A percentile compares a stretch with the other conserved stretches of the same genome.
phyloP scores from a whole-genome alignment of 2,888 invertebrate genomes.

The Nomada fucata region DNA sequence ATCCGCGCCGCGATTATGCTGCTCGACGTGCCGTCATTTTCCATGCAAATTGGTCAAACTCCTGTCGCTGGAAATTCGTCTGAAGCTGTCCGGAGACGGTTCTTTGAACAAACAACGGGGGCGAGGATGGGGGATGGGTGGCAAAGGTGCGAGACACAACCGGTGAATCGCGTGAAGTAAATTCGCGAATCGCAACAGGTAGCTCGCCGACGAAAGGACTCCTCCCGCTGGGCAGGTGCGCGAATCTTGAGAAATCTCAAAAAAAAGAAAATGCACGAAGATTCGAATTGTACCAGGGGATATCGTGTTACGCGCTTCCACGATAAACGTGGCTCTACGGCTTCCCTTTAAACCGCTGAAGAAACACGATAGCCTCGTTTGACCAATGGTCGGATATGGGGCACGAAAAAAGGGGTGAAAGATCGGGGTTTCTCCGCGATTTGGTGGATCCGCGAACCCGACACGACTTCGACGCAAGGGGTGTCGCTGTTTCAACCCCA shows the following conservation, averaged over 20 bases:
- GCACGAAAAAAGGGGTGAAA: constrained; percentile 32
- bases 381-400: constrained; percentile 43
- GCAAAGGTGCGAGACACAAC: not conserved
- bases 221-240: not conserved
- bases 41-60: constrained; percentile 3
- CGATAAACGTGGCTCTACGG: constrained; percentile 69
- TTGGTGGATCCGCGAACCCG: constrained; percentile 28
- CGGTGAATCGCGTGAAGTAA: constrained; percentile 27
- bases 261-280: not conserved
- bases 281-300: constrained; percentile 15
- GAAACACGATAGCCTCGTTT: constrained; percentile 78
- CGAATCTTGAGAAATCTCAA: constrained; percentile 4
- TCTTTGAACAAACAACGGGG: not conserved
- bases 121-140: no score
- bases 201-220: constrained; percentile 10
- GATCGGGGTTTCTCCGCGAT: constrained; percentile 32
- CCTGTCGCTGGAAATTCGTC: not conserved
- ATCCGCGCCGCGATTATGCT: constrained; percentile 17
- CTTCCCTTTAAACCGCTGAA: constrained; percentile 75
- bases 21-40: constrained; percentile 5
- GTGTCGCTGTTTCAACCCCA: constrained; percentile 4
- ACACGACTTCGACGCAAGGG: constrained; percentile 4
- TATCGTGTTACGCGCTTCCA: constrained; percentile 65
- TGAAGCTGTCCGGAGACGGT: not conserved
- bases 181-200: constrained; percentile 46